These are phyloP conservation scores for Buceros bicornis DNA, from an alignment of 2,797 vertebrate genomes.

Conservation along the genomic window DNA sequence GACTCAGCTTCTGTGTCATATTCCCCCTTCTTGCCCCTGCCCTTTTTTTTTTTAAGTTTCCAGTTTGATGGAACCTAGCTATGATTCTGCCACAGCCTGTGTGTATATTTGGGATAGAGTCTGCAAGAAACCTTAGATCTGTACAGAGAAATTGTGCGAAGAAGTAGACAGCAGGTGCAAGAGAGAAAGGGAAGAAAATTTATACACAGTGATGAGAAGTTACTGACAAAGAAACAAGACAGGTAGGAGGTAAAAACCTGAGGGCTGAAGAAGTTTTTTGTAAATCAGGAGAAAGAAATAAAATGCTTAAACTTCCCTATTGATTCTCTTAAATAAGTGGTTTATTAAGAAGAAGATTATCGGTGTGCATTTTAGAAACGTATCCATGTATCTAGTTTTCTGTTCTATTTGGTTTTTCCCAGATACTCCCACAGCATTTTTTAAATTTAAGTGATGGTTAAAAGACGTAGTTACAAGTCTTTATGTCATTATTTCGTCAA, in stretches of 20 bases:
- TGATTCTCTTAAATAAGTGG: not conserved
- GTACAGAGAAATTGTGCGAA: not conserved
- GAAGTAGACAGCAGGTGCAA: not conserved
- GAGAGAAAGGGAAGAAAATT: not conserved
- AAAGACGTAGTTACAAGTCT: not conserved
- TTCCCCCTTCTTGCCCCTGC: accelerated
- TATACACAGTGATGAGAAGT: accelerated
- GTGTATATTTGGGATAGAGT: accelerated
- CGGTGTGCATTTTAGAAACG: not conserved
- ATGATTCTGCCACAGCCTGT: not conserved
- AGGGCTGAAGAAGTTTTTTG: not conserved
- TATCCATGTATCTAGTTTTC: not conserved
- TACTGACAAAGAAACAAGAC: not conserved
- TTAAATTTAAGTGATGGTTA: not conserved
- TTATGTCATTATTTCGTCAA: not conserved
- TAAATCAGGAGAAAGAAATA: not conserved
- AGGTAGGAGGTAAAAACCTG: not conserved
- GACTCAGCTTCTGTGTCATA: not conserved
- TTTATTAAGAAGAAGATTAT: not conserved
- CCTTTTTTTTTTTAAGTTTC: not conserved
- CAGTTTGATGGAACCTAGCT: not conserved
- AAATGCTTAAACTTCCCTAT: not conserved
- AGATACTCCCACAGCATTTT: not conserved
- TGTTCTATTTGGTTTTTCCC: not conserved
- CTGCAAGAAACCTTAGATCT: not conserved